Conservation (phyloP, 1,140 invertebrate genomes). For the Marisa cornuarietis region DNA sequence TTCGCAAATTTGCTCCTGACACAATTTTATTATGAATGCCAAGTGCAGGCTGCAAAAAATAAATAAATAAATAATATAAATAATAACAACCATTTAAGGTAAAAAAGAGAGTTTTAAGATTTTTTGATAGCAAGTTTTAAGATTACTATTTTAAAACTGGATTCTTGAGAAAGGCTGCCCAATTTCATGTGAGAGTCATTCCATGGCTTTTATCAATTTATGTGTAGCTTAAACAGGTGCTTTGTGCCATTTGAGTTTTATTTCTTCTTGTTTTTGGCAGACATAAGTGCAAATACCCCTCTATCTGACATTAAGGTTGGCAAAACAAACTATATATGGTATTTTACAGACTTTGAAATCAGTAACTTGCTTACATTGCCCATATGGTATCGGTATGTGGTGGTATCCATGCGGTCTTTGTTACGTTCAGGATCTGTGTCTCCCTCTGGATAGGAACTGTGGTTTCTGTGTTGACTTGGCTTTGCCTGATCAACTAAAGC, state of each 20-base stretch:
- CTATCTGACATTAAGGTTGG: neutral
- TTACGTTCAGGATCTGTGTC: conserved; percentile 43
- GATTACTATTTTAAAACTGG: no score
- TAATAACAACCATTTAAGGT: no score
- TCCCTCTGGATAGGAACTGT: conserved; percentile 56
- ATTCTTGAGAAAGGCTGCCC: neutral
- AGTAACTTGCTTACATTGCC: conserved; percentile 47
- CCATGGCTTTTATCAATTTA: no score
- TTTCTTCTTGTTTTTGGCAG: no score
- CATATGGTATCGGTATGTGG: conserved; percentile 53
- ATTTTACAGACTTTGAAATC: conserved; percentile 1
- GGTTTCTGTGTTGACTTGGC: conserved; percentile 49
- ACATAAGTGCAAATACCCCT: no score
- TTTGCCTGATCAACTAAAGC: conserved; percentile 38
- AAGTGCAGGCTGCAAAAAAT: conserved; percentile 41
- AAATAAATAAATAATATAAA: conserved; percentile 4
- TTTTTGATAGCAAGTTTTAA: neutral
- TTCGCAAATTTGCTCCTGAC: conserved; percentile 54
- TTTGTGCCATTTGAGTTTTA: no score
- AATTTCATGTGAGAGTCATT: no score
- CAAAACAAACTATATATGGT: neutral
- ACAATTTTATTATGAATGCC: conserved; percentile 53
- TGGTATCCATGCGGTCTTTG: conserved; percentile 46
- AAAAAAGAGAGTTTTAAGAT: no score
- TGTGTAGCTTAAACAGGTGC: no score